Evolutionary conservation across 2,113 vertebrate species (phyloP).

Genomic region (Lepus timidus): DNA sequence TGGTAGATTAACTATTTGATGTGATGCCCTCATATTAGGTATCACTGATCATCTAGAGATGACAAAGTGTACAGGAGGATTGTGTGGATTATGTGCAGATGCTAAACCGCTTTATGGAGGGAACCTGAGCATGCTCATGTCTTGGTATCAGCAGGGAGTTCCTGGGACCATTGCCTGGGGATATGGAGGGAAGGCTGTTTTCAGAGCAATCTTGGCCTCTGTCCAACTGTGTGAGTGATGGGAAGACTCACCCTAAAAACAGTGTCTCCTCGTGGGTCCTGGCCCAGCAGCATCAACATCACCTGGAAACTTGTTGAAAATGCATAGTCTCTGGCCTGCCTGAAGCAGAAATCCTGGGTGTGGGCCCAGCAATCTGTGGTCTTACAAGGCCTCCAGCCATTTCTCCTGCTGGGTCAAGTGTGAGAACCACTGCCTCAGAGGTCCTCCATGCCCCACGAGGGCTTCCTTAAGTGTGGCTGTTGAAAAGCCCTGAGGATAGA

Average conservation of each 20-base stretch:
- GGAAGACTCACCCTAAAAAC: not conserved
- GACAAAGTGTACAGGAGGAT: too few relatives aligned
- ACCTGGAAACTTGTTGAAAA: not conserved
- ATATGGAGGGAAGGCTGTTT: too few relatives aligned
- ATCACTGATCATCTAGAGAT: too few relatives aligned
- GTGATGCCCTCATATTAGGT: too few relatives aligned
- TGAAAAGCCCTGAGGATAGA: not conserved
- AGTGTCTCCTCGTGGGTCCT: not conserved
- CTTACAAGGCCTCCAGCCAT: not conserved
- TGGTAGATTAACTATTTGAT: too few relatives aligned
- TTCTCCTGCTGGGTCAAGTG: not conserved
- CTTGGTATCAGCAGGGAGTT: too few relatives aligned
- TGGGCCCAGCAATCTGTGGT: not conserved
- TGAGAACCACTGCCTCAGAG: not conserved
- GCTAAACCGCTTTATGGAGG: too few relatives aligned
- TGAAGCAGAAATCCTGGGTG: not conserved
- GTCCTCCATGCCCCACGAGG: accelerated
- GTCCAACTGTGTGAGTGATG: not conserved
- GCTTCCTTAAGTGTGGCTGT: not conserved
- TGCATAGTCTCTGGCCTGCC: not conserved
- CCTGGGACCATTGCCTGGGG: too few relatives aligned
- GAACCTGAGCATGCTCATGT: too few relatives aligned
- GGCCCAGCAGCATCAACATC: too few relatives aligned
- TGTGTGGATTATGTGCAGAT: too few relatives aligned
- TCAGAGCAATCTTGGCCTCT: not conserved